Evolutionary conservation across 2,797 vertebrate species (phyloP).

Genomic region (Neosalanx taihuensis): DNA sequence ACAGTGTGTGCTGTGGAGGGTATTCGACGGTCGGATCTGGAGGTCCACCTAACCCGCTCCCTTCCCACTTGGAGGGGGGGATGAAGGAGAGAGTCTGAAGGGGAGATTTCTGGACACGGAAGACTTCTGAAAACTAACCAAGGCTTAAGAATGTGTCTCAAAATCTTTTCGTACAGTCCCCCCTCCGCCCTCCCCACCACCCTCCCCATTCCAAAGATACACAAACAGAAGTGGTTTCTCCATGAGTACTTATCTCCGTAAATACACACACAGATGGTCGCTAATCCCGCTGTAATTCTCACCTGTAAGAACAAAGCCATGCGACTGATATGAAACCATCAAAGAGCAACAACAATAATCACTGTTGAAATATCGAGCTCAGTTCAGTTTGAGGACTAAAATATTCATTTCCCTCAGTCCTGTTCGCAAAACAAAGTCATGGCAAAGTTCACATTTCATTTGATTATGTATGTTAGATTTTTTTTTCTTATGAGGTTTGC

Average conservation of each 20-base stretch:
- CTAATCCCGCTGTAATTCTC: conserved; percentile 23
- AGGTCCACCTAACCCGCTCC: background rate
- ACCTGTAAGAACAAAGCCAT: conserved; percentile 22
- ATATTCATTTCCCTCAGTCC: background rate
- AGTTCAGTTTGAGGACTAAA: conserved; percentile 12
- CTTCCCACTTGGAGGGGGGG: conserved; percentile 16
- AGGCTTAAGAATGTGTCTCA: conserved; percentile 29
- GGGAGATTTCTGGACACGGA: conserved; percentile 12
- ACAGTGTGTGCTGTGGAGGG: conserved; percentile 51
- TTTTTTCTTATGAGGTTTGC: background rate
- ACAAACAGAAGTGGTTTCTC: conserved; percentile 55
- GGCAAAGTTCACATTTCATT: background rate
- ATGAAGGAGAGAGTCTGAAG: conserved; percentile 22
- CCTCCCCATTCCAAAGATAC: conserved; percentile 39
- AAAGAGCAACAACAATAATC: conserved; percentile 20
- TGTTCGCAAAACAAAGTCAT: background rate
- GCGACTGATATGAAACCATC: background rate
- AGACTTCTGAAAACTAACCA: conserved; percentile 16
- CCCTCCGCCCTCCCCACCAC: conserved; percentile 19
- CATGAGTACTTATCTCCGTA: conserved; percentile 37
- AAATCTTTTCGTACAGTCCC: conserved; percentile 41
- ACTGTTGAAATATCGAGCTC: background rate
- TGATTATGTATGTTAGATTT: background rate
- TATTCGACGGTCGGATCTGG: conserved; percentile 26
- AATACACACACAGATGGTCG: conserved; percentile 25